A percentile compares a stretch with the other conserved stretches of the same genome.
phyloP scores from a whole-genome alignment of 2,113 vertebrate species.

The Carettochelys insculpta region DNA sequence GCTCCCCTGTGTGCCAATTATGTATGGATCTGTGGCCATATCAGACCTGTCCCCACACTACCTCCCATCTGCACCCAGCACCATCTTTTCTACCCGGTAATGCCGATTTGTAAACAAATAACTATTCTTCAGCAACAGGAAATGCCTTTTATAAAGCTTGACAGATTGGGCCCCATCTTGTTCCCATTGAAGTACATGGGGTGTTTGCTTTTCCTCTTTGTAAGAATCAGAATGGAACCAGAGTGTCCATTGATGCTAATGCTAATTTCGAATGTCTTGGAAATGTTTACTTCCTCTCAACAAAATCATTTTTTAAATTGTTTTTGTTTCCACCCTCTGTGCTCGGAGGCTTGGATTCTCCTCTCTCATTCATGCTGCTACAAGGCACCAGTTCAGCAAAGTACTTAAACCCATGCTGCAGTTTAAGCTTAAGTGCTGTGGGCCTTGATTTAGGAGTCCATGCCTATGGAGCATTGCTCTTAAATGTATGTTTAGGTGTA shows the following conservation, averaged over 20 bases:
- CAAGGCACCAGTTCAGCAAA: not conserved
- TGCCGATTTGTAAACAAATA: constrained; percentile 32
- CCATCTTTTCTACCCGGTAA: constrained; percentile 24
- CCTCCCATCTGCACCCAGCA: not conserved
- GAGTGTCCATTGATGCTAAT: too few relatives aligned
- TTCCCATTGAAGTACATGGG: not conserved
- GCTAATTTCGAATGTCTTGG: not conserved
- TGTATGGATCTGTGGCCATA: constrained; percentile 31
- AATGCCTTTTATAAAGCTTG: constrained; percentile 13
- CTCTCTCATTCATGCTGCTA: not conserved
- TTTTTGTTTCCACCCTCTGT: not conserved
- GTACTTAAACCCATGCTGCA: not conserved
- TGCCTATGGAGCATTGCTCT: not conserved
- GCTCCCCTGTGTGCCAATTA: not conserved
- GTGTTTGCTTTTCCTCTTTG: not conserved
- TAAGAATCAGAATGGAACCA: not conserved
- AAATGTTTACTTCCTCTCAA: not conserved
- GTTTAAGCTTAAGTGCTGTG: not conserved
- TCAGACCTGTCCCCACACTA: constrained; percentile 41
- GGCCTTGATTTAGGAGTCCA: not conserved
- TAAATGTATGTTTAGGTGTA: not conserved
- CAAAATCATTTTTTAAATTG: not conserved
- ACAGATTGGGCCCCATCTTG: not conserved
- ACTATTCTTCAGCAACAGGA: not conserved
- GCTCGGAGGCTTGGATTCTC: not conserved